Evolutionary conservation across 2,888 invertebrate genomes (phyloP), one percentile per base, ranked within the genome.

Genomic region (Drosophila rubida): DNA sequence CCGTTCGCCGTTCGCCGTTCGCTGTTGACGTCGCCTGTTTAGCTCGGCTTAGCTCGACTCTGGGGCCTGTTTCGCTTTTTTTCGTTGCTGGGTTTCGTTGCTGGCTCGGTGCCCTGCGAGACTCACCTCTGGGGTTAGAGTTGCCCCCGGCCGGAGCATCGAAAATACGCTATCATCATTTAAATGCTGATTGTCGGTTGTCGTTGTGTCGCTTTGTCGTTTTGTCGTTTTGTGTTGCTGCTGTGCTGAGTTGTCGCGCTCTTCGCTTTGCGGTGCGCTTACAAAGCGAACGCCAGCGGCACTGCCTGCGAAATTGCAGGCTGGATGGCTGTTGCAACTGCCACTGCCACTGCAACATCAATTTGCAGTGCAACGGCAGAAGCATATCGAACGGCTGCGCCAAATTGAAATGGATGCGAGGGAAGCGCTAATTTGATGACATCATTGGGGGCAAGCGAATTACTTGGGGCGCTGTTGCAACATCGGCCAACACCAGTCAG

Each of bases 101-200:
- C 11, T 30, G 16, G 50, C 14, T 50, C 50, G 23, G 30, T 16
- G 19, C 16, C 11, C 53, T 6, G 41, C 27, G 51, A 37, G 37
- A 27, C 46, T 30, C 54, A 59, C 53, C 49, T 50, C 45, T 32
- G 14, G 5, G 8, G n/a, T 2, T n/a, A n/a, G 14, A 30, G 60
- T 11, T 41, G 13, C 14, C 11, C n/a, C 35, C 22, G 7, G 7
- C 1, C 27, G 2, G 41, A 32, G 30, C 35, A 35, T 9, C 14
- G 19, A 13, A 4, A 44, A n/a, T 62, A 37, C 35, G 48, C 19
- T 22, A 73, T 78, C 79, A 76, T 81, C 79, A 78, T 80, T 80
- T 84, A 58, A 75, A 75, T 78, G 84, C 61, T 81, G 84, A 78
- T 72, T 75, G 81, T 61, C 62, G 69, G 68, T 25, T n/a, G n/a